phyloP scores from a whole-genome alignment of 2,797 vertebrate species.

The Rachycentron canadum region DNA sequence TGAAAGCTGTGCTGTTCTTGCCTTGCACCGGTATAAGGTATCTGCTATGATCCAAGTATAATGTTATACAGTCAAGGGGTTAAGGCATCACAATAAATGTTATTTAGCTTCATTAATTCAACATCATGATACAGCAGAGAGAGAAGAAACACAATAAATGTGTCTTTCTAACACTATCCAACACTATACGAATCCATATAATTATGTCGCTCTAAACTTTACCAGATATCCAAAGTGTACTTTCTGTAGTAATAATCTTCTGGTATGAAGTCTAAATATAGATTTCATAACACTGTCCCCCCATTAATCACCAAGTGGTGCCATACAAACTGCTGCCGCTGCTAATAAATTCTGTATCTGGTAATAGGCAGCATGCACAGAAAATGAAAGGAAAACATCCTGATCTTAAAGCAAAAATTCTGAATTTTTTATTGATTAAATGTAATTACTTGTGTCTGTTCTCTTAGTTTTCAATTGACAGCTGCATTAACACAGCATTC shows the following conservation, averaged over 20 bases:
- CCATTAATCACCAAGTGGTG: not conserved
- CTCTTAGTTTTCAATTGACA: not conserved
- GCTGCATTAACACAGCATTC: constrained; percentile 9
- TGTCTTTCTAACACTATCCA: not conserved
- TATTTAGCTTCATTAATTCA: not conserved
- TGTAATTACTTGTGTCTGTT: not conserved
- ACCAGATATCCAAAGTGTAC: not conserved
- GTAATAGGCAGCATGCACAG: not conserved
- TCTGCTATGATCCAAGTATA: not conserved
- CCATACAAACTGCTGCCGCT: constrained; percentile 8
- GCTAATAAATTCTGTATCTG: not conserved
- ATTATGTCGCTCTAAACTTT: too few relatives aligned
- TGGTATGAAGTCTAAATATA: not conserved
- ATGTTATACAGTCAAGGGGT: not conserved
- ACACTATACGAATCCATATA: not conserved
- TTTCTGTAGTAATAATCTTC: not conserved
- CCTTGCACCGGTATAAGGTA: not conserved
- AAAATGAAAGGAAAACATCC: not conserved
- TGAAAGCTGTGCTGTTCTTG: not conserved
- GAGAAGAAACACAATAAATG: not conserved
- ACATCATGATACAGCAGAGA: not conserved
- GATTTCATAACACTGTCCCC: not conserved
- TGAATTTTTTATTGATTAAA: not conserved
- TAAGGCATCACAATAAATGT: not conserved
- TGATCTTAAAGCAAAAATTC: not conserved